A percentile compares a stretch with the other conserved stretches of the same genome.
phyloP scores from a whole-genome alignment of 1,140 invertebrate species.

The Mycetomoellerius zeteki region DNA sequence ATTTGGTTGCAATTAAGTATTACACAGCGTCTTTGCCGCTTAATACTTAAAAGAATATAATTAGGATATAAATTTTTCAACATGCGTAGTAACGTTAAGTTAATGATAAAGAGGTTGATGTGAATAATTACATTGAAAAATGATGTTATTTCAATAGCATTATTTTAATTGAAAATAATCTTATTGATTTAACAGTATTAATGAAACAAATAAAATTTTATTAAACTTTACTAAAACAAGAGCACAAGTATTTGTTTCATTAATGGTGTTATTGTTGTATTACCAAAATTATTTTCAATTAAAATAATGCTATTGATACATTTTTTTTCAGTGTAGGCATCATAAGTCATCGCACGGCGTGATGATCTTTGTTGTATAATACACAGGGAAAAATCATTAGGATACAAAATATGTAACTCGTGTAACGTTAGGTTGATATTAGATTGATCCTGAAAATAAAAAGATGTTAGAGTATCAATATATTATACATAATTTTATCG shows the following conservation, averaged over 20 bases:
- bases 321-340: not conserved
- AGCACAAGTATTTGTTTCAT: too few relatives aligned
- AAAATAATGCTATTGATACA: too few relatives aligned
- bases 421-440: not conserved
- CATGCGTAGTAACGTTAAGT: not conserved
- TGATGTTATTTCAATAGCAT: too few relatives aligned
- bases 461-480: not conserved
- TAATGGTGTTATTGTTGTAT: too few relatives aligned
- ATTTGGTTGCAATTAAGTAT: not conserved
- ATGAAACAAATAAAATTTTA: too few relatives aligned
- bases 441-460: too few relatives aligned
- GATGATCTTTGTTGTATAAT: not conserved
- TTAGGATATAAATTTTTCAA: not conserved
- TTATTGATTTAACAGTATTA: too few relatives aligned
- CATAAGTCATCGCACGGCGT: not conserved
- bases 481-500: not conserved
- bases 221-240: too few relatives aligned
- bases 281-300: too few relatives aligned
- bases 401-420: not conserved
- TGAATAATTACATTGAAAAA: too few relatives aligned
- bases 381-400: not conserved
- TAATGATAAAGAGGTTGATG: too few relatives aligned
- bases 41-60: not conserved
- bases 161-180: too few relatives aligned
- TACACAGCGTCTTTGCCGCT: not conserved